Evolutionary conservation across 2,113 vertebrate genomes (phyloP), one percentile per base, ranked within the genome.

Genomic region (Danionella cerebrum): DNA sequence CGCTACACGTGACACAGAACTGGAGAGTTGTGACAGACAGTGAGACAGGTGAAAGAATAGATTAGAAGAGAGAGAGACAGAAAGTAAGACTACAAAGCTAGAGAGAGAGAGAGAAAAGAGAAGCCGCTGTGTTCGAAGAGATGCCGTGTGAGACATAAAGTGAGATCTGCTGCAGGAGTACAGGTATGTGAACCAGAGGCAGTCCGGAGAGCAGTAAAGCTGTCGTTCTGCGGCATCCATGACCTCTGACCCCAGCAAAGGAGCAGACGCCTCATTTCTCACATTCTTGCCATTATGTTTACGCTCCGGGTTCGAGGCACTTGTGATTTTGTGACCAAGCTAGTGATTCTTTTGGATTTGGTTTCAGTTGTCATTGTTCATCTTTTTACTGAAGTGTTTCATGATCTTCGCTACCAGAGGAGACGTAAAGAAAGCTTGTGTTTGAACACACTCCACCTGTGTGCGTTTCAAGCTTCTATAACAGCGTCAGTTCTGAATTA

Each of bases 231-330:
- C 92, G 91, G 91, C 87, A 90, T 90, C 77, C 91, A 86, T 95
- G 94, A 96, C 94, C 93, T 95, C 95, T 96, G 76, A 71, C 87
- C 96, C 88, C 79, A 86, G 92, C 92, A 89, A 91, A 89, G 93
- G 91, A 90, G 86, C 89, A 83, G 90, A 79, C 76, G 90, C 94
- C 93, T 95, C 92, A 95, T 97, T 97, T 97, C 95, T 95, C 91
- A 96, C 93, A 97, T 98, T 97, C 94, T 95, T 96, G 90, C 93
- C 94, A 93, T 97, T 94, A 95, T 89, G 91, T 95, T 96, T 95
- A 96, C 91, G 94, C 94, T 96, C 92, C 90, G 95, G 93, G 94
- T 91, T 96, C 92, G 91, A 95, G 93, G 94, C 91, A 89, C 92
- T 93, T 77, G 88, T 91, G 92, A 90, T 92, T 92, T 94, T 88